Base-by-base conservation (phyloP, 2,888 invertebrate species). In the Xylophagus ater region DNA sequence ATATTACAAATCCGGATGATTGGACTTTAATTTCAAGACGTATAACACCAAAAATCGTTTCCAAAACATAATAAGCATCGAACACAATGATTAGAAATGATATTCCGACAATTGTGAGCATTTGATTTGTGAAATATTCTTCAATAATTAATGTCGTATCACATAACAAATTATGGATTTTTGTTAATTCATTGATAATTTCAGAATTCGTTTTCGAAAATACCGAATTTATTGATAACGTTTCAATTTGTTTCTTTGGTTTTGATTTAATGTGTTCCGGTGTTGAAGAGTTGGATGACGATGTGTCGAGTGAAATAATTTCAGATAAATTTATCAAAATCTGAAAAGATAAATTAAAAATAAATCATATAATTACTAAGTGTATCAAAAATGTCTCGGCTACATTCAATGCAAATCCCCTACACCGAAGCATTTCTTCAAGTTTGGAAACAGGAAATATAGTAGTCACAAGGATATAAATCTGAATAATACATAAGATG, bases 61-160 rank as follows among this genome's bases (percentile, higher is more conserved):
- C 64, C 37, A 65, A 45, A 3, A 65, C 59, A 39, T 65, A 65
- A 32, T 65, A 65, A 0, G 63, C 62, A 56, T 65, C 64, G 17
- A 65, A 65, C 9, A 65, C 62, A 25, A 65, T 62, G 33, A 65
- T 65, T 4, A 65, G 46, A 46, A 65, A 65, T 9, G 63, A 60
- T 39, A 64, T 62, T 5, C 60, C 58, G 7, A 65, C 58, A 35
- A 65, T 65, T 7, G 65, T 65, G 29, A 65, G 41, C 23, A 65
- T 48, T 42, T 65, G 65, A 42, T 62, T 60, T 26, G 64, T 60
- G 19, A 65, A 65, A 43, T 65, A 65, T 46, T 63, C 60, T 48
- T 65, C 63, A 3, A 62, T 61, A 12, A 62, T 58, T 2, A 57
- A 54, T 7, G 62, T 61, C 13, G 65, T 61, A 35, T 65, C 62